phyloP scores from a whole-genome alignment of 2,113 vertebrate species.

The Rhineura floridana region DNA sequence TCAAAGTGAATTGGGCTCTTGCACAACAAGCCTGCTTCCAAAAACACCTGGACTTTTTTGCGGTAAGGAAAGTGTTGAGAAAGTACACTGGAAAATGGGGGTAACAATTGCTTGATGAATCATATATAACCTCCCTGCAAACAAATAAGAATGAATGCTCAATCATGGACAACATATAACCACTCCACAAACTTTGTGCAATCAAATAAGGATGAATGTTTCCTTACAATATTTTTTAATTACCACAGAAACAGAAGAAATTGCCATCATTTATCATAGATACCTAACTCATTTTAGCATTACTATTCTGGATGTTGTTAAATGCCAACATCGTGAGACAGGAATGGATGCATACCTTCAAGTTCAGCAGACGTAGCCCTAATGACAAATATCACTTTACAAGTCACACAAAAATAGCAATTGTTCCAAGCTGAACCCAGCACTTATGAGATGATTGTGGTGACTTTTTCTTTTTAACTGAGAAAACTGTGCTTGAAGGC shows the following conservation, averaged over 20 bases:
- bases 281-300: slow-evolving; percentile 72
- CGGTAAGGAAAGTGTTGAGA: too few relatives aligned
- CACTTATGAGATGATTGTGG: slow-evolving; percentile 57
- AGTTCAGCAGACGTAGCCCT: slow-evolving; percentile 56
- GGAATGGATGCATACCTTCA: slow-evolving; percentile 44
- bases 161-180: too few relatives aligned
- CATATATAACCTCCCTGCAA: too few relatives aligned
- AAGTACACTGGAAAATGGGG: too few relatives aligned
- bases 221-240: slow-evolving; percentile 65
- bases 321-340: slow-evolving; percentile 54
- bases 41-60: too few relatives aligned
- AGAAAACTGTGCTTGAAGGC: slow-evolving; percentile 48
- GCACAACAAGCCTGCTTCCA: too few relatives aligned
- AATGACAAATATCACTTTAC: slow-evolving; percentile 67
- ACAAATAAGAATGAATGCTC: too few relatives aligned
- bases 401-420: slow-evolving; percentile 68
- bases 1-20: too few relatives aligned
- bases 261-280: slow-evolving; percentile 61
- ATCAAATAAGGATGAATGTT: too few relatives aligned
- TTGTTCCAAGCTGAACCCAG: too few relatives aligned
- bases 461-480: slow-evolving; percentile 49
- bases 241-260: slow-evolving; percentile 64
- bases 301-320: slow-evolving; percentile 69
- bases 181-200: too few relatives aligned
- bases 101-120: too few relatives aligned